Evolutionary conservation across 2,888 invertebrate species (phyloP).

Genomic region (Bembecia ichneumoniformis): DNA sequence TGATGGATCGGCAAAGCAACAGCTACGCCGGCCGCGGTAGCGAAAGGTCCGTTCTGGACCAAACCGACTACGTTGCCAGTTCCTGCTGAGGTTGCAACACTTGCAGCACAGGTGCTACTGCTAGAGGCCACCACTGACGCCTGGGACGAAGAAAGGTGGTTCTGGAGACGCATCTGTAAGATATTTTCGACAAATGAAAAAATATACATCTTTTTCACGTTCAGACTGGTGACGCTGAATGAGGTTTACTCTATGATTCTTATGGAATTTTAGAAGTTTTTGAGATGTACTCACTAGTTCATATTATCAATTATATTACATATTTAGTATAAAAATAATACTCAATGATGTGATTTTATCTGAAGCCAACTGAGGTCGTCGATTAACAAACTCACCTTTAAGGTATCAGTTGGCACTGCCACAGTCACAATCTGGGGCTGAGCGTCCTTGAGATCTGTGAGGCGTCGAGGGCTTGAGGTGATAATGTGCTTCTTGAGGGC

Average conservation of each 20-base stretch:
- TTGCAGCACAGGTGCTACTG: background rate
- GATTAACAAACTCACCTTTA: slow-evolving; percentile 3
- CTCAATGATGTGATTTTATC: too few species aligned
- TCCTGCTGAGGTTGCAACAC: background rate
- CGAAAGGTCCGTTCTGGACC: slow-evolving; percentile 56
- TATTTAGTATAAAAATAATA: too few species aligned
- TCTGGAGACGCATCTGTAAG: slow-evolving; percentile 48
- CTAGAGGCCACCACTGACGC: slow-evolving; percentile 13
- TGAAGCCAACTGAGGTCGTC: too few species aligned
- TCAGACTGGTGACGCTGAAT: too few species aligned
- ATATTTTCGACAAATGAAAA: too few species aligned
- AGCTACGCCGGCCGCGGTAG: slow-evolving; percentile 25
- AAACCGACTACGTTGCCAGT: slow-evolving; percentile 26
- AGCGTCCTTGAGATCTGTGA: slow-evolving; percentile 18
- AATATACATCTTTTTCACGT: too few species aligned
- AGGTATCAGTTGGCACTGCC: slow-evolving; percentile 34
- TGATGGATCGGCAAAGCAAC: slow-evolving; percentile 25
- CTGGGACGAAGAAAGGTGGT: slow-evolving; percentile 37
- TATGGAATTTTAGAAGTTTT: too few species aligned
- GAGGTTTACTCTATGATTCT: too few species aligned
- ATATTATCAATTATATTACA: too few species aligned
- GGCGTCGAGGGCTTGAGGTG: slow-evolving; percentile 32
- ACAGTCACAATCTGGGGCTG: slow-evolving; percentile 50
- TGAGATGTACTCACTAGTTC: background rate
- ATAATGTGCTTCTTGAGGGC: slow-evolving; percentile 59